Evolutionary conservation across 2,888 invertebrate species (phyloP).

Genomic region (Tinea semifulvella): DNA sequence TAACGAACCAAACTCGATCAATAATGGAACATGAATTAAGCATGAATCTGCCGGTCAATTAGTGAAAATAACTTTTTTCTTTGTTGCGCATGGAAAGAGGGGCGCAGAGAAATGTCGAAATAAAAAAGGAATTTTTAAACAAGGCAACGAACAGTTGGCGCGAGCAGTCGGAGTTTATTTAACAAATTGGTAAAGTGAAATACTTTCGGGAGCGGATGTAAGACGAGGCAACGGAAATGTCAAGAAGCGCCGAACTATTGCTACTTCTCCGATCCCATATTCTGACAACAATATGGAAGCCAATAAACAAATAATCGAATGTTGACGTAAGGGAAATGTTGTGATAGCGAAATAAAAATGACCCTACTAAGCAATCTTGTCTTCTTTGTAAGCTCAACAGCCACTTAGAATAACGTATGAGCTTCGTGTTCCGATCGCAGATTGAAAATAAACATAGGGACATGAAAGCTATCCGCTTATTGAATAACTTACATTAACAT

Average conservation of each 20-base stretch:
- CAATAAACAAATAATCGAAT: constrained; percentile 12
- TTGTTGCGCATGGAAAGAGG: constrained; percentile 9
- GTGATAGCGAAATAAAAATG: constrained; percentile 4
- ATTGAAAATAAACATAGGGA: constrained; percentile 7
- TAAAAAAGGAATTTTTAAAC: constrained; percentile 11
- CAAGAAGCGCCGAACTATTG: constrained; percentile 6
- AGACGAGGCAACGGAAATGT: constrained; percentile 4
- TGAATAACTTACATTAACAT: constrained; percentile 9
- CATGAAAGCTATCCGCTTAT: constrained; percentile 8
- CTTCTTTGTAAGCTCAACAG: constrained; percentile 8
- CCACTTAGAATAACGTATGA: constrained; percentile 5
- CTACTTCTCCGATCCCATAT: constrained; percentile 1
- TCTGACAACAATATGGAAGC: background rate
- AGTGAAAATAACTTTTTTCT: constrained; percentile 14
- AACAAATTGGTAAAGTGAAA: constrained; percentile 11
- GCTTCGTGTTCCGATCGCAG: background rate
- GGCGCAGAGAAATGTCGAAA: constrained; percentile 6
- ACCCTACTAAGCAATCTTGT: constrained; percentile 6
- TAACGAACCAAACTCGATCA: constrained; percentile 9
- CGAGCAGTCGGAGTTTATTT: constrained; percentile 5
- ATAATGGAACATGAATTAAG: constrained; percentile 13
- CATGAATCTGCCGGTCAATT: constrained; percentile 12
- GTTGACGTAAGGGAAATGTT: constrained; percentile 6
- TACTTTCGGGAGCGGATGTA: constrained; percentile 7
- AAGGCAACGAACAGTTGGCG: constrained; percentile 7